Percentiles rank a stretch among this genome's conserved stretches.
Conservation (phyloP, 2,888 invertebrate genomes). For the Noctua fimbriata region DNA sequence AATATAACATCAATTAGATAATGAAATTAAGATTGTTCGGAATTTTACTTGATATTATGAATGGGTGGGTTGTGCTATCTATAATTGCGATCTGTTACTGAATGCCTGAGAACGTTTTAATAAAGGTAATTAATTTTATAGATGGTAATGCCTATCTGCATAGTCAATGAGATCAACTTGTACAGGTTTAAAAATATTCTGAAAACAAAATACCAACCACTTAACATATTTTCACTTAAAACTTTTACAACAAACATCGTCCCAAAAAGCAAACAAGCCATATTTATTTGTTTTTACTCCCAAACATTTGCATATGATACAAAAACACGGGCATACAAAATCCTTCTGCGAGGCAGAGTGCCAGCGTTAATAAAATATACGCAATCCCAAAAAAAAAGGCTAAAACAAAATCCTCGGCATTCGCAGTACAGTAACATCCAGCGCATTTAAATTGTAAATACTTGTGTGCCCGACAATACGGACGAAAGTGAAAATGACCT, state of each 20-base stretch:
- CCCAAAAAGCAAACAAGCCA: constrained; percentile 9
- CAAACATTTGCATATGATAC: constrained; percentile 32
- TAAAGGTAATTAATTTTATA: not conserved
- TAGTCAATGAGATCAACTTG: not conserved
- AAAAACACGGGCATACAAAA: constrained; percentile 37
- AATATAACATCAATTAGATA: not conserved
- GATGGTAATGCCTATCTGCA: not conserved
- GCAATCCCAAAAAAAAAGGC: constrained; percentile 26
- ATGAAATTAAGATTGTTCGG: constrained; percentile 4
- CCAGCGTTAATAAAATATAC: constrained; percentile 53
- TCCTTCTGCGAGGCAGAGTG: constrained; percentile 34
- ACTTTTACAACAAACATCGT: constrained; percentile 14
- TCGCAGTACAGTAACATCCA: constrained; percentile 46
- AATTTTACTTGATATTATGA: not conserved
- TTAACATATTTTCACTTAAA: constrained; percentile 2
- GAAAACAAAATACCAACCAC: not conserved
- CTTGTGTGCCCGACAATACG: constrained; percentile 68
- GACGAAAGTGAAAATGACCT: constrained; percentile 88
- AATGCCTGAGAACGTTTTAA: not conserved
- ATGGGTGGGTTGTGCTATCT: constrained; percentile 22
- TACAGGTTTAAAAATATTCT: not conserved
- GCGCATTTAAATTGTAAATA: constrained; percentile 72
- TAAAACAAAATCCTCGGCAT: constrained; percentile 33
- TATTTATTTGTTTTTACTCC: constrained; percentile 37
- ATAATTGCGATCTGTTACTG: constrained; percentile 3